Conservation (phyloP, 2,113 vertebrate genomes). For the Brevimyrus niger region DNA sequence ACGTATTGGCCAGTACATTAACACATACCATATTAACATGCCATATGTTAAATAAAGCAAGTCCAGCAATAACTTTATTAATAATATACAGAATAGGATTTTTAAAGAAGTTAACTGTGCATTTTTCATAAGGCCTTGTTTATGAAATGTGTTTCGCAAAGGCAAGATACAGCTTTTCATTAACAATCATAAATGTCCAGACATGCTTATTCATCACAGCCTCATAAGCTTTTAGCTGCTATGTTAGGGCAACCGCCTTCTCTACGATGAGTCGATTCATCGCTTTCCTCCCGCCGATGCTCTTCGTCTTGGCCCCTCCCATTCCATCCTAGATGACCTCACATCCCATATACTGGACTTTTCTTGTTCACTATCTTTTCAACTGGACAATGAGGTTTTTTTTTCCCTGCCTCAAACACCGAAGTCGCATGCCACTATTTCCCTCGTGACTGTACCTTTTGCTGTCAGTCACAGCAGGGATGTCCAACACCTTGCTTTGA, state of each 20-base stretch:
- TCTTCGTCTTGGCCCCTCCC: background rate
- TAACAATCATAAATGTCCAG: background rate
- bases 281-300: background rate
- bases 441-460: background rate
- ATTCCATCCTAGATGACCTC: background rate
- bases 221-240: background rate
- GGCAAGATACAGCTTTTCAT: background rate
- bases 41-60: background rate
- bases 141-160: background rate
- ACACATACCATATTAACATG: background rate
- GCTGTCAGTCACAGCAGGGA: background rate
- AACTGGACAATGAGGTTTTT: background rate
- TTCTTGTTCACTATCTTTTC: background rate
- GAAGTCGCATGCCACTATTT: background rate
- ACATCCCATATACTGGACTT: background rate
- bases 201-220: background rate
- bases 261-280: background rate
- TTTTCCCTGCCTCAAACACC: background rate
- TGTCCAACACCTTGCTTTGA: background rate
- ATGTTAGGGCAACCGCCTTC: background rate
- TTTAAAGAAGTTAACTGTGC: background rate
- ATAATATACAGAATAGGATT: background rate
- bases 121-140: background rate
- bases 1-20: background rate
- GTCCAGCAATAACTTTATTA: background rate